Evolutionary conservation across 2,113 vertebrate species (phyloP).

Genomic region (Ursus arctos): DNA sequence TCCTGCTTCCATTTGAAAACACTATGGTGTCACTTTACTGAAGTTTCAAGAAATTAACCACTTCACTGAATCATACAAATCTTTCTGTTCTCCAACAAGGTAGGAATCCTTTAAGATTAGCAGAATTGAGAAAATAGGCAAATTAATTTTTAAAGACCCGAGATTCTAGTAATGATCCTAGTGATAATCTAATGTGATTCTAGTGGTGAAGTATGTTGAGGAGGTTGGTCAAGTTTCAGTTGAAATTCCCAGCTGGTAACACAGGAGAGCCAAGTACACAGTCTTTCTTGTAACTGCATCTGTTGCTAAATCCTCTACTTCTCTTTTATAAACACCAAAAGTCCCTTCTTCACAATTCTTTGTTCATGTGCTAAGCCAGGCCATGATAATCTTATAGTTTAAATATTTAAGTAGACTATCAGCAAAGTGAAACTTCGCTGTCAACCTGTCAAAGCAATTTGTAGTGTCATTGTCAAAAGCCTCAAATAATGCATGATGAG

Average conservation of each 20-base stretch:
- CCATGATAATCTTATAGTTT: constrained; percentile 3
- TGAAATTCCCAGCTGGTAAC: neutral
- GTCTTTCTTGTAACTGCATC: neutral
- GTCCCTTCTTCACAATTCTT: neutral
- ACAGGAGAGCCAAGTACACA: neutral
- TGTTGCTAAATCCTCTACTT: neutral
- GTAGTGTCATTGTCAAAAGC: constrained; percentile 38
- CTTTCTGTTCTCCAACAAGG: neutral
- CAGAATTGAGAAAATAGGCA: neutral
- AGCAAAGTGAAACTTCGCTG: constrained; percentile 10
- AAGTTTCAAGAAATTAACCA: constrained; percentile 33
- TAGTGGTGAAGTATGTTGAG: neutral
- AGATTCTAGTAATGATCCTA: neutral
- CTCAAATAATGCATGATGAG: constrained; percentile 27
- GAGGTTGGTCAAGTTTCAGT: neutral
- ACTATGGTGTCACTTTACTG: neutral
- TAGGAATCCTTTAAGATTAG: neutral
- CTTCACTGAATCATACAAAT: neutral
- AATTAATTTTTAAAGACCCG: neutral
- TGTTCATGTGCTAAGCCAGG: constrained; percentile 12
- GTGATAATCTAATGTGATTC: neutral
- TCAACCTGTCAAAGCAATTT: constrained; percentile 59
- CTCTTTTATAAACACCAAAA: neutral
- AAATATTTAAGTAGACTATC: constrained; percentile 66
- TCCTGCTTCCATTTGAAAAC: neutral